phyloP scores from a whole-genome alignment of 2,888 invertebrate species.

The Brachyptera putata region DNA sequence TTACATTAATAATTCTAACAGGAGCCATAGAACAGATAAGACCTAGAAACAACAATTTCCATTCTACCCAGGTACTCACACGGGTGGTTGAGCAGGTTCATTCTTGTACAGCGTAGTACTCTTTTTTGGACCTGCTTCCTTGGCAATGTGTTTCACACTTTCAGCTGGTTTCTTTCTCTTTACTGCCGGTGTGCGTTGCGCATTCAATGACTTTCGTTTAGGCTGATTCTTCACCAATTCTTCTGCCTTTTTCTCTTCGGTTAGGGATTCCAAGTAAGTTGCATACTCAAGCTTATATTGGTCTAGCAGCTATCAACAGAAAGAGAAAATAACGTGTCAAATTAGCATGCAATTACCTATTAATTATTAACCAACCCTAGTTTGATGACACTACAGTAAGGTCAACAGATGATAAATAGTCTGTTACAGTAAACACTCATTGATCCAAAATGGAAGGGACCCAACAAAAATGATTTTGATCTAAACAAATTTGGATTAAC shows the following conservation, averaged over 20 bases:
- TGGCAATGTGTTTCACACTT: conserved; percentile 3
- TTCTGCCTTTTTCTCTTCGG: conserved; percentile 47
- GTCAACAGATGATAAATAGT: no score
- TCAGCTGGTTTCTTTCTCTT: conserved; percentile 18
- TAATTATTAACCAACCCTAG: no score
- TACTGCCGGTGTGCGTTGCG: conserved; percentile 14
- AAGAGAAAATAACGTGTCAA: background rate
- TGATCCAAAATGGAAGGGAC: no score
- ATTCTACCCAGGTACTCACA: no score
- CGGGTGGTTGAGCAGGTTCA: conserved; percentile 48
- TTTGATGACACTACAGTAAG: no score
- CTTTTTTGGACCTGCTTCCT: background rate
- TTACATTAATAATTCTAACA: no score
- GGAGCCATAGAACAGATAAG: no score
- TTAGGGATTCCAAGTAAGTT: conserved; percentile 47
- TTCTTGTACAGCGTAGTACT: conserved; percentile 37
- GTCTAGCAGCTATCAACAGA: conserved; percentile 41
- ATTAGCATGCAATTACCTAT: no score
- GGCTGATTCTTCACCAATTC: conserved; percentile 43
- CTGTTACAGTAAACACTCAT: no score
- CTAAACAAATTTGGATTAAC: no score
- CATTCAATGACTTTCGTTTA: conserved; percentile 38
- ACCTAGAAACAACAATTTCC: no score
- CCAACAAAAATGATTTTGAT: no score
- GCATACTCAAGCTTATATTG: conserved; percentile 50